phyloP scores from a whole-genome alignment of 2,113 vertebrate species.

The Haplochromis vanheusdeni region DNA sequence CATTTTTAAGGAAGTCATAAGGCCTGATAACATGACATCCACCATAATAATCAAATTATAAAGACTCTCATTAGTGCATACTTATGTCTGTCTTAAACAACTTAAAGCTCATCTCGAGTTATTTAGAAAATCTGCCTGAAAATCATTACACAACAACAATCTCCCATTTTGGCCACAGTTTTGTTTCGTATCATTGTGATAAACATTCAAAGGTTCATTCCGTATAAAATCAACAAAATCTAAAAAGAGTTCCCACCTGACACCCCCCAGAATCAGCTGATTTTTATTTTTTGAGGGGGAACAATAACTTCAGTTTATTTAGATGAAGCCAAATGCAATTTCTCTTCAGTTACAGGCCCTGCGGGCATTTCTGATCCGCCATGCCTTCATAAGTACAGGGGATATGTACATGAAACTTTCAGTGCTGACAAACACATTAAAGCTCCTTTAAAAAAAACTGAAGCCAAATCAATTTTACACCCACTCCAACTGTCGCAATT shows the following conservation, averaged over 20 bases:
- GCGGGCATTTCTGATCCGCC: background rate
- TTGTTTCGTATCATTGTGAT: background rate
- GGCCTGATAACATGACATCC: background rate
- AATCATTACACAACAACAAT: background rate
- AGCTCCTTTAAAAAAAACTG: background rate
- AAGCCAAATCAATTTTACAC: background rate
- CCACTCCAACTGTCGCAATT: background rate
- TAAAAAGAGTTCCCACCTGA: background rate
- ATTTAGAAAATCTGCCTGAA: background rate
- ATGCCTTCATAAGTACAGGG: background rate
- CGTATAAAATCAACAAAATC: background rate
- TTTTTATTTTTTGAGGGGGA: background rate
- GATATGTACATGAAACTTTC: background rate
- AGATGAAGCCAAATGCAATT: background rate
- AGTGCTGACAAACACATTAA: background rate
- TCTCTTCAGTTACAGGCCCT: background rate
- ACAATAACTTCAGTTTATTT: background rate
- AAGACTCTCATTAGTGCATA: background rate
- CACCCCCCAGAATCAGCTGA: background rate
- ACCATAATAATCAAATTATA: background rate
- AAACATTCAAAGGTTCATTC: background rate
- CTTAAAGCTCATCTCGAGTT: background rate
- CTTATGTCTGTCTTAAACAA: background rate
- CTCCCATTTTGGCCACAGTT: background rate
- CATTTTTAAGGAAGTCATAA: background rate